phyloP scores from a whole-genome alignment of 2,888 invertebrate species.

The Anaspis maculata region DNA sequence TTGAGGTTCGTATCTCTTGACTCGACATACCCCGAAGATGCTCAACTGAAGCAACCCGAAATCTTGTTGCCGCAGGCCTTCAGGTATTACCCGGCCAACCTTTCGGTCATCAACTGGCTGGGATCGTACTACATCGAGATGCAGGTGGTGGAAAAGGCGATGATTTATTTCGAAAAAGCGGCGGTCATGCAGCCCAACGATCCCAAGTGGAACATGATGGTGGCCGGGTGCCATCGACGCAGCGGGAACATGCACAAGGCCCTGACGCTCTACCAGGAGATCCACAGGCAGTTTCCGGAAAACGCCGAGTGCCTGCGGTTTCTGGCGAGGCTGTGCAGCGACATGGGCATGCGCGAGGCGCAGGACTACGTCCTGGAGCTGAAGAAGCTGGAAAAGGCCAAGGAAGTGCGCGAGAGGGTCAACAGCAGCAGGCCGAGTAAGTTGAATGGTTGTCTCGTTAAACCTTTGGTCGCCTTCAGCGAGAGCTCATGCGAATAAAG shows the following conservation, averaged over 20 bases:
- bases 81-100: conserved; percentile 61
- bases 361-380: conserved; percentile 77
- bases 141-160: conserved; percentile 81
- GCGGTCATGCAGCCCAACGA: conserved; percentile 67
- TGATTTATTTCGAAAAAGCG: conserved; percentile 73
- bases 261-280: conserved; percentile 71
- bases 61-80: too few relatives aligned
- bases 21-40: background rate
- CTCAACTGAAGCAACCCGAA: too few relatives aligned
- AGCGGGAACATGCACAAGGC: conserved; percentile 64
- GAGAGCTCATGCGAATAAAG: too few relatives aligned
- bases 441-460: too few relatives aligned
- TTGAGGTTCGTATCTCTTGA: conserved; percentile 54
- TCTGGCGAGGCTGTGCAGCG: conserved; percentile 79
- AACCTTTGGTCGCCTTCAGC: too few relatives aligned
- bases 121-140: conserved; percentile 84
- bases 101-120: conserved; percentile 78
- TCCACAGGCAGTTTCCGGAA: conserved; percentile 84
- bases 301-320: conserved; percentile 88
- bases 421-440: conserved; percentile 50
- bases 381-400: conserved; percentile 56
- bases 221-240: conserved; percentile 75
- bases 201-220: conserved; percentile 77
- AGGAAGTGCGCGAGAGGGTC: conserved; percentile 50
- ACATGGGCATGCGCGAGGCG: conserved; percentile 84